These are phyloP conservation scores for Eclectus roratus DNA, from an alignment of 2,113 vertebrate species.

Conservation along the genomic window DNA sequence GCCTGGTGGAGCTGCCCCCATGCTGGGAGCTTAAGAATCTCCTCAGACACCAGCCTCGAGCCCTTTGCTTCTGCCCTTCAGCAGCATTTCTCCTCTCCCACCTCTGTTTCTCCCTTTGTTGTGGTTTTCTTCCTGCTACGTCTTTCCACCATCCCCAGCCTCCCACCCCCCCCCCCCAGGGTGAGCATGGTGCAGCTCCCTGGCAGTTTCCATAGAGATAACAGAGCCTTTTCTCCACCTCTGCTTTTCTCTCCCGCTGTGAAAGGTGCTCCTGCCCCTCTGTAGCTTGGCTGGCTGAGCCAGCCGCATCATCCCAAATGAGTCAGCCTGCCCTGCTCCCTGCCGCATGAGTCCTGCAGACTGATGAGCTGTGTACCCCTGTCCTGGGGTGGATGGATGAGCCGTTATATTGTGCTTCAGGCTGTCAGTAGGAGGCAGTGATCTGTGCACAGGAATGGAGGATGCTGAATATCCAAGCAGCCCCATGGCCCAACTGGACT, in stretches of 20 bases:
- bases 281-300: background rate
- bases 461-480: background rate
- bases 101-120: background rate
- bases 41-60: fast-evolving
- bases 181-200: background rate
- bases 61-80: background rate
- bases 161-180: fast-evolving
- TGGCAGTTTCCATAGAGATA: conserved; percentile 23
- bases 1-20: background rate
- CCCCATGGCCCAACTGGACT: too few relatives aligned
- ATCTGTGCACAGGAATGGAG: background rate
- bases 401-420: fast-evolving
- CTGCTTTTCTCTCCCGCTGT: background rate
- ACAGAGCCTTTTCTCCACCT: background rate
- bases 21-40: background rate
- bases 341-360: background rate
- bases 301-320: background rate
- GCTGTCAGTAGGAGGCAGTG: background rate
- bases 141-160: background rate
- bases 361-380: background rate
- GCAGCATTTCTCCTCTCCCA: background rate
- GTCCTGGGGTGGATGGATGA: background rate
- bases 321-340: background rate
- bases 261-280: background rate
- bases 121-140: background rate